Conservation (phyloP, 2,888 invertebrate genomes). For the Hermodice carunculata region DNA sequence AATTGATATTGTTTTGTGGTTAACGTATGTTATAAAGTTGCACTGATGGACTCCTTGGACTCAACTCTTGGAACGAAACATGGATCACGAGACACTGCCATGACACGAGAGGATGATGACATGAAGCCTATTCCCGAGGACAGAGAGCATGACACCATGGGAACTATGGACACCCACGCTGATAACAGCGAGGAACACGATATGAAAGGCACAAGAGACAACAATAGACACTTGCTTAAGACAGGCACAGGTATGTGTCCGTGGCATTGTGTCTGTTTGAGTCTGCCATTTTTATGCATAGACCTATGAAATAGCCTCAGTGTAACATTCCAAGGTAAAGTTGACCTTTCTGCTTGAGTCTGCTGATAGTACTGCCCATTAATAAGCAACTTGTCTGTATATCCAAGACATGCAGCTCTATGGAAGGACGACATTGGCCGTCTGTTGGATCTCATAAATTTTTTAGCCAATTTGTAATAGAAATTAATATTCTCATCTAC, state of each 20-base stretch:
- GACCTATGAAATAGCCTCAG: no score
- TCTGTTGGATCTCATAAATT: no score
- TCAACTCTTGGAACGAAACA: slow-evolving; percentile 60
- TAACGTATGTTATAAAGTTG: slow-evolving; percentile 46
- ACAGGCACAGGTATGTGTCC: slow-evolving; percentile 41
- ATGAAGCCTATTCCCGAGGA: slow-evolving; percentile 28
- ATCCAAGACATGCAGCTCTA: no score
- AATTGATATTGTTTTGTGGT: no score
- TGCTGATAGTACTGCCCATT: no score
- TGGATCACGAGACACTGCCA: slow-evolving; percentile 12
- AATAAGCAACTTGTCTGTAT: no score
- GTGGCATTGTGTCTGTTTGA: neutral
- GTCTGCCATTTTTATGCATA: no score
- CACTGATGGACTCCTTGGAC: slow-evolving; percentile 63
- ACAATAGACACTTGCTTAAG: slow-evolving; percentile 45
- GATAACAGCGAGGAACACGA: slow-evolving; percentile 40
- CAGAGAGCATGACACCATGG: slow-evolving; percentile 6
- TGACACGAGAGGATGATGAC: slow-evolving; percentile 31
- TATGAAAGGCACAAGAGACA: slow-evolving; percentile 2
- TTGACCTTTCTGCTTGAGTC: no score
- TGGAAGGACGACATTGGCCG: no score
- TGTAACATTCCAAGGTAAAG: no score
- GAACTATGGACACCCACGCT: neutral
- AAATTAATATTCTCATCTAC: no score
- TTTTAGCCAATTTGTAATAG: no score